A percentile compares a stretch with the other conserved stretches of the same genome.
phyloP scores from a whole-genome alignment of 1,140 invertebrate genomes.

The Penaeus indicus region DNA sequence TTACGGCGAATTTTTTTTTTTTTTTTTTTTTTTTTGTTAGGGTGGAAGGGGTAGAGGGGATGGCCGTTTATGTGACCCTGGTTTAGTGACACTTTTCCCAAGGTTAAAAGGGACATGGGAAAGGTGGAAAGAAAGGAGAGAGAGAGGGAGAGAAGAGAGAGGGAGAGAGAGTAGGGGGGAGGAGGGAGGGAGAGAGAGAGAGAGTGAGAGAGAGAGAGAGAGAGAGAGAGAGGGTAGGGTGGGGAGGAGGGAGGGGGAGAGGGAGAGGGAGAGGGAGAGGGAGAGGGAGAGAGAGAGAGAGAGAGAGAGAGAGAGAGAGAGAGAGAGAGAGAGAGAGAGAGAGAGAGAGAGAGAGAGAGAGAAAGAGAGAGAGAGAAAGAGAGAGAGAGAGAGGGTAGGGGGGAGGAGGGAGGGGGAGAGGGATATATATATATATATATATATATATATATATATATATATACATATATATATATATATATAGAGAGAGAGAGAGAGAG shows the following conservation, averaged over 20 bases:
- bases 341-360: not conserved
- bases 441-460: conserved; percentile 12
- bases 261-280: not conserved
- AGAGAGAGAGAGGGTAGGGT: not conserved
- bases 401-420: not conserved
- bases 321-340: not conserved
- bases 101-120: too few relatives aligned
- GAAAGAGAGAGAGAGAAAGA: conserved; percentile 28
- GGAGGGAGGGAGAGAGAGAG: not conserved
- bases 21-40: too few relatives aligned
- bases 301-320: conserved; percentile 23
- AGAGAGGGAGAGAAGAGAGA: too few relatives aligned
- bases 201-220: not conserved
- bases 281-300: not conserved
- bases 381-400: not conserved
- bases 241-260: not conserved
- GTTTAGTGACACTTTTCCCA: too few relatives aligned
- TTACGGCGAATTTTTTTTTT: too few relatives aligned
- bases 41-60: too few relatives aligned
- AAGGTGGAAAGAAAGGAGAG: too few relatives aligned
- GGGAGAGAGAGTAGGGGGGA: too few relatives aligned
- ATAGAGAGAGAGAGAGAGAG: too few relatives aligned
- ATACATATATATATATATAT: conserved; percentile 12
- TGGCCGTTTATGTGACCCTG: too few relatives aligned
- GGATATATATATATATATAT: not conserved